A percentile compares a stretch with the other conserved stretches of the same genome.
phyloP scores from a whole-genome alignment of 2,113 vertebrate genomes.

The Gavia stellata region DNA sequence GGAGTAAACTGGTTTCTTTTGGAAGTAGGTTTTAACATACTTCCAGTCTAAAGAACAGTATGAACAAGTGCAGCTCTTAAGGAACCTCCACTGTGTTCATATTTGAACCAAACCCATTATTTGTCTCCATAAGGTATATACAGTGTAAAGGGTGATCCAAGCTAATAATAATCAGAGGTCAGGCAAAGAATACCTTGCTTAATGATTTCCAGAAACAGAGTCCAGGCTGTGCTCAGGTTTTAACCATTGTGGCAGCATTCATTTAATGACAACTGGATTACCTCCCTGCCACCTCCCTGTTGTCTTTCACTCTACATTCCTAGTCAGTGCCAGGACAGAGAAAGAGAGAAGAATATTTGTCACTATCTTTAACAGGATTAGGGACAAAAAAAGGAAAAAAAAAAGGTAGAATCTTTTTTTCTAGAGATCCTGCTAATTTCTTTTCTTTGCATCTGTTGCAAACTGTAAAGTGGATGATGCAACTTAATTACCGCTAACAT shows the following conservation, averaged over 20 bases:
- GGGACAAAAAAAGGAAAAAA: too few species aligned
- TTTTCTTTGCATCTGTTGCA: background rate
- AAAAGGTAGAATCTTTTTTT: background rate
- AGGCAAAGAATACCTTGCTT: slow-evolving; percentile 24
- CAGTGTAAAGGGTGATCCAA: background rate
- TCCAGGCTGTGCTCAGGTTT: background rate
- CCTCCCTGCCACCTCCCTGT: background rate
- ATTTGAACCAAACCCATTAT: background rate
- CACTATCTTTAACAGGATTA: background rate
- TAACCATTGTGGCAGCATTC: background rate
- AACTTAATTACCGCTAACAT: background rate
- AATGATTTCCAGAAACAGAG: slow-evolving; percentile 33
- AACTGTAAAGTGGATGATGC: background rate
- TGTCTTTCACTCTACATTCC: background rate
- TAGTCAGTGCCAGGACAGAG: background rate
- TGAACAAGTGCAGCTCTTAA: background rate
- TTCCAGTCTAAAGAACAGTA: background rate
- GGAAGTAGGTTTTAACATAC: background rate
- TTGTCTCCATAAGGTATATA: background rate
- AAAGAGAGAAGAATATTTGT: background rate
- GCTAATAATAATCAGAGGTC: background rate
- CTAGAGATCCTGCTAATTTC: background rate
- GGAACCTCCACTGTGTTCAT: background rate
- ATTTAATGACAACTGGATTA: background rate
- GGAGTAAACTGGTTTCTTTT: background rate